Evolutionary conservation across 2,797 vertebrate species (phyloP), one percentile per base, ranked within the genome.

Genomic region (Sebastes oblongus): DNA sequence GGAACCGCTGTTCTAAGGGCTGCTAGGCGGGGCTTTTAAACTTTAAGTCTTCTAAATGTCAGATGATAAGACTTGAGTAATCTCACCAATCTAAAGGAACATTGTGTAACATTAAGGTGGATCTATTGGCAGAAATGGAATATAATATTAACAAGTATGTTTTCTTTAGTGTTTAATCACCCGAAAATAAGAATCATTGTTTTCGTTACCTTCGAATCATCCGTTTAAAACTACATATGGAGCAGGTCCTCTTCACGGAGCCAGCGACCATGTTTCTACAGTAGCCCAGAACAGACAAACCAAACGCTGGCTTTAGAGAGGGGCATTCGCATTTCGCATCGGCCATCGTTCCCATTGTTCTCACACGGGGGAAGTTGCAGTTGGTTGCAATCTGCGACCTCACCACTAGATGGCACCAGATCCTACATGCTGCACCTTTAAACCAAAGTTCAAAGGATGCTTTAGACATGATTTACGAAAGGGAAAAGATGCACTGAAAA

Each of bases 41-140:
- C 14, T 36, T 8, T 66, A 4, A 34, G 18, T 25, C 7, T 29
- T 67, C 16, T 30, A 56, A 54, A 73, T 69, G 32, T 29, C 8
- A 69, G 60, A 6, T 59, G 2, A 62, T n/a, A 20, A 39, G 42
- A 34, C 56, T 30, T 55, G 4, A 22, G 8, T 29, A 58, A 46
- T 30, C n/a, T 50, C 16, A 66, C 6, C 7, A 11, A 46, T 46
- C 16, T 46, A 46, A 46, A 46, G 42, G 14, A 46, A 46, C 16
- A 18, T 0, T 46, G 1, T 18, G 42, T 18, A 46, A 46, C 42
- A 46, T 46, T 18, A 0, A 46, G 42, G 0, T 0, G 42, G 42
- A 8, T 46, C 42, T 46, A 20, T 46, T 46, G 42, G 16, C 42
- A 46, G 42, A 46, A 46, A 46, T 18, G 42, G 42, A 46, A 46